A percentile compares a stretch with the other conserved stretches of the same genome.
phyloP scores from a whole-genome alignment of 2,113 vertebrate genomes.

The Martes martes region DNA sequence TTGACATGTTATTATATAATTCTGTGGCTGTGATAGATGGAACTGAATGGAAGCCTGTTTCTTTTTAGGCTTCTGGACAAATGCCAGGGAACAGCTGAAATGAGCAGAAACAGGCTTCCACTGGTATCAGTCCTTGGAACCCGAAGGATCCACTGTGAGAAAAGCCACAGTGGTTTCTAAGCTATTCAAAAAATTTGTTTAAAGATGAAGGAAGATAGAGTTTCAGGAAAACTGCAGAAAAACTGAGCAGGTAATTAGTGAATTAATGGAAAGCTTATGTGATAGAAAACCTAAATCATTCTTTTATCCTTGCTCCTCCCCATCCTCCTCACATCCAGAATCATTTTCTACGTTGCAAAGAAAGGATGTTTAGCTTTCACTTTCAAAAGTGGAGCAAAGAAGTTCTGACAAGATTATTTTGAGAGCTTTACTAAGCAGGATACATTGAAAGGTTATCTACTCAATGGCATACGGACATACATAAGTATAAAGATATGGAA shows the following conservation, averaged over 20 bases:
- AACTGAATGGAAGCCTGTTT: background rate
- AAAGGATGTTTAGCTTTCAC: background rate
- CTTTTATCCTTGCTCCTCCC: background rate
- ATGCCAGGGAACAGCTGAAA: background rate
- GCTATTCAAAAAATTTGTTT: background rate
- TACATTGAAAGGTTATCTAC: background rate
- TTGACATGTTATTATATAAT: background rate
- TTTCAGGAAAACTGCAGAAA: background rate
- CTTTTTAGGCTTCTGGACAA: background rate
- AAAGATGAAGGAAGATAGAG: background rate
- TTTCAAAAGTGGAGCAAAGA: conserved; percentile 1
- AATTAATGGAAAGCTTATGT: background rate
- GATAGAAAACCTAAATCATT: background rate
- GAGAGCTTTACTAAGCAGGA: background rate
- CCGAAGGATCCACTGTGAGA: background rate
- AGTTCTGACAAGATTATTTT: background rate
- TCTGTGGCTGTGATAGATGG: background rate
- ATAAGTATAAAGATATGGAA: background rate
- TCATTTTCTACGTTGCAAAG: background rate
- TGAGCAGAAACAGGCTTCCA: background rate
- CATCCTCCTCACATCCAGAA: background rate
- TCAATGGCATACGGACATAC: background rate
- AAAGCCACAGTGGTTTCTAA: background rate
- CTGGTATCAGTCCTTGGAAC: background rate
- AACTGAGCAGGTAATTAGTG: background rate